Evolutionary conservation across 2,113 vertebrate species (phyloP).

Genomic region (Chionis minor): DNA sequence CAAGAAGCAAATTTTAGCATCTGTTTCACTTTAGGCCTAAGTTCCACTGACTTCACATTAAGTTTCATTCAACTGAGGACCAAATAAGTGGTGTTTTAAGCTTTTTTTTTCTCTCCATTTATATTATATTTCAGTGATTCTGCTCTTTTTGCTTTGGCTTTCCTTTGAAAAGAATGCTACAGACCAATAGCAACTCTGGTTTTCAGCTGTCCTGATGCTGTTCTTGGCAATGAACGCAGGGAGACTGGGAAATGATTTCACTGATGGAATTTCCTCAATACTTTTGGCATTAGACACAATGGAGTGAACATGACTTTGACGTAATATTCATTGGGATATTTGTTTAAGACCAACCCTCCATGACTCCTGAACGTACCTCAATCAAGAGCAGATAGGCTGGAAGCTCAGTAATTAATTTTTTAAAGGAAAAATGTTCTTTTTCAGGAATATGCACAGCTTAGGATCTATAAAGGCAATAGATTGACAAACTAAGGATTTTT

Average conservation of each 20-base stretch:
- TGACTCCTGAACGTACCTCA: not conserved
- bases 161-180: not conserved
- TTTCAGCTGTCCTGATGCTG: not conserved
- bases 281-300: constrained; percentile 44
- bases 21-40: not conserved
- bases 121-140: not conserved
- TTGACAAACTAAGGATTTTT: not conserved
- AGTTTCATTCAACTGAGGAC: not conserved
- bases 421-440: not conserved
- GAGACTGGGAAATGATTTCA: not conserved
- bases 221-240: not conserved
- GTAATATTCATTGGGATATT: constrained; percentile 26
- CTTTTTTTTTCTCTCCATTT: not conserved
- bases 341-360: constrained; percentile 43
- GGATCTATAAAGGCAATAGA: not conserved
- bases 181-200: not conserved
- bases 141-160: not conserved
- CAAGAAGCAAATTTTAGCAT: not conserved
- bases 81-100: not conserved
- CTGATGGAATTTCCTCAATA: constrained; percentile 60
- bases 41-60: not conserved
- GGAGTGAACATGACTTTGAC: constrained; percentile 22
- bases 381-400: not conserved
- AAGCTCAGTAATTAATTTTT: not conserved
- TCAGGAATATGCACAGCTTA: not conserved